Evolutionary conservation across 1,140 invertebrate species (phyloP).

Genomic region (Acromyrmex echinatior): DNA sequence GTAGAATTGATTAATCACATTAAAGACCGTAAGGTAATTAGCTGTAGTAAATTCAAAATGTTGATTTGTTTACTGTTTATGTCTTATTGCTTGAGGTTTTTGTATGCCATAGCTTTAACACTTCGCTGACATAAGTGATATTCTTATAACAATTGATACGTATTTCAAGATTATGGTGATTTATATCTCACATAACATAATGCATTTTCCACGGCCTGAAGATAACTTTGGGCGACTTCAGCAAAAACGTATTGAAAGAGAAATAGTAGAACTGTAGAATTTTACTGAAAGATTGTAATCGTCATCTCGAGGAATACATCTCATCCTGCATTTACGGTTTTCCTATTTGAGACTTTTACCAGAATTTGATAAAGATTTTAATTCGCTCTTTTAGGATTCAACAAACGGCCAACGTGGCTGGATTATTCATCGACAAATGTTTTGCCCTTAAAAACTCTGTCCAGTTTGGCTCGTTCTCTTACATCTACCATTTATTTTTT

Average conservation of each 20-base stretch:
- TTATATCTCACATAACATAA: not conserved
- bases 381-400: not conserved
- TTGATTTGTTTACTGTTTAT: too few relatives aligned
- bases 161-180: not conserved
- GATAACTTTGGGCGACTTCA: not conserved
- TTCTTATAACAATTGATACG: not conserved
- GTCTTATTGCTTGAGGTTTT: too few relatives aligned
- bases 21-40: too few relatives aligned
- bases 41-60: too few relatives aligned
- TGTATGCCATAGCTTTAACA: not conserved
- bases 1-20: too few relatives aligned
- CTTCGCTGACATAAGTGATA: not conserved
- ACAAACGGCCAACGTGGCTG: not conserved
- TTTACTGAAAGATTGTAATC: not conserved
- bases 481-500: not conserved
- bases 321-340: not conserved
- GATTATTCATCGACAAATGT: not conserved
- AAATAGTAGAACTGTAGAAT: not conserved
- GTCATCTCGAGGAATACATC: not conserved
- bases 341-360: not conserved
- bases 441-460: constrained; percentile 1
- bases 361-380: not conserved
- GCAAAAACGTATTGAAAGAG: not conserved
- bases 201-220: not conserved
- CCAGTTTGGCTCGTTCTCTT: not conserved